Evolutionary conservation across 2,113 vertebrate genomes (phyloP), one percentile per base, ranked within the genome.

Genomic region (Aramus guarauna): DNA sequence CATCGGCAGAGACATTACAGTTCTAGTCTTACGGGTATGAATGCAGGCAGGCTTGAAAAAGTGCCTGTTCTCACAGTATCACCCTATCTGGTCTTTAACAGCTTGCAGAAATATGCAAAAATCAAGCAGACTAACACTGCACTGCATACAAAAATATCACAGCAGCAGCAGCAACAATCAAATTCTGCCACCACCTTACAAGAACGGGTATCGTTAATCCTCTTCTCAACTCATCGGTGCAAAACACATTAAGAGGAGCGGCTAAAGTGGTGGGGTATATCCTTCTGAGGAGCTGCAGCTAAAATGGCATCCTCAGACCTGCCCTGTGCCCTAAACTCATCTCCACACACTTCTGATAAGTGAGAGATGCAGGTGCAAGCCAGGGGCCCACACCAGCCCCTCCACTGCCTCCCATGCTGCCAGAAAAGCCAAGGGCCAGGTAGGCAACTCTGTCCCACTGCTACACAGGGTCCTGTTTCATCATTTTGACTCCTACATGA

Each of bases 311-410:
- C 18, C 43, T 58, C 60, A 36, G 41, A 30, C 22, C 45, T 48
- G 9, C 27, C 6, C 23, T 11, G 11, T 14, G 4, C 41, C 43
- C 41, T 62, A 53, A 84, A 66, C 8, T 5, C 36, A 73, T 17
- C 16, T 69, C 50, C 24, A 32, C 3, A 2, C 5, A 20, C 1
- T 76, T 41, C 53, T 32, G 69, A 0, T 64, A 73, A 27, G 34
- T 3, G 1, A 85, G 45, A 69, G 6, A 69, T 0, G 0, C 1
- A 2, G 45, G 4, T 17, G 26, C 36, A 63, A 75, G 55, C 41
- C 74, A 66, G 13, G 66, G 71, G 5, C 4, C 29, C 32, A 34
- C 0, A 2, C 14, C 37, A 88, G 37, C 13, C 32, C 29, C 10
- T 55, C 27, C 8, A 18, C 8, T 53, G 34, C 50, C 20, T 47